phyloP scores from a whole-genome alignment of 2,797 vertebrate genomes.

The Artibeus lituratus region DNA sequence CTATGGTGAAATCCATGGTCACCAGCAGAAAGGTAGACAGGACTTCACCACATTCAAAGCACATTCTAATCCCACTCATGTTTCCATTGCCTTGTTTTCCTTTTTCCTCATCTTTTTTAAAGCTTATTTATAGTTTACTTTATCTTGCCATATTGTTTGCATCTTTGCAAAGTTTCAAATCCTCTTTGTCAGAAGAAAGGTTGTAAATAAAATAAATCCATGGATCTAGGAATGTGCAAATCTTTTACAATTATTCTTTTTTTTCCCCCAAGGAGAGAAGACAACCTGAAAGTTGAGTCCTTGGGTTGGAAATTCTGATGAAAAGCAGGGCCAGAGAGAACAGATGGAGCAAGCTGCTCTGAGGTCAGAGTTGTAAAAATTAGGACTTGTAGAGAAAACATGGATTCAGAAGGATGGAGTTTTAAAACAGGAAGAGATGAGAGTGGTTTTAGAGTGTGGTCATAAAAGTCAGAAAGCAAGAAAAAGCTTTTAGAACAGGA shows the following conservation, averaged over 20 bases:
- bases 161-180: slow-evolving; percentile 30
- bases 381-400: slow-evolving; percentile 44
- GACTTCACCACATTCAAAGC: neutral
- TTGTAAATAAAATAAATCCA: slow-evolving; percentile 33
- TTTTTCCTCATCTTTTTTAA: neutral
- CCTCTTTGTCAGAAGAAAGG: slow-evolving; percentile 4
- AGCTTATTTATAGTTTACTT: neutral
- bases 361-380: slow-evolving; percentile 52
- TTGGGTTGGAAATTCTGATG: neutral
- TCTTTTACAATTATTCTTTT: neutral
- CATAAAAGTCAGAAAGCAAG: slow-evolving; percentile 60
- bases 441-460: slow-evolving; percentile 62
- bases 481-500: slow-evolving; percentile 60
- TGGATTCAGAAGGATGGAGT: slow-evolving; percentile 36
- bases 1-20: neutral
- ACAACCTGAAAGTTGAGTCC: neutral
- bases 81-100: neutral
- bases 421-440: slow-evolving; percentile 47
- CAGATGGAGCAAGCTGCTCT: slow-evolving; percentile 12
- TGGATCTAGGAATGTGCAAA: neutral
- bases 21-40: neutral
- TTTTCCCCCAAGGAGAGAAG: neutral
- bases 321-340: slow-evolving; percentile 13
- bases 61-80: neutral
- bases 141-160: neutral